A percentile compares a stretch with the other conserved stretches of the same genome.
phyloP scores from a whole-genome alignment of 2,888 invertebrate species.

The Pyralis farinalis region DNA sequence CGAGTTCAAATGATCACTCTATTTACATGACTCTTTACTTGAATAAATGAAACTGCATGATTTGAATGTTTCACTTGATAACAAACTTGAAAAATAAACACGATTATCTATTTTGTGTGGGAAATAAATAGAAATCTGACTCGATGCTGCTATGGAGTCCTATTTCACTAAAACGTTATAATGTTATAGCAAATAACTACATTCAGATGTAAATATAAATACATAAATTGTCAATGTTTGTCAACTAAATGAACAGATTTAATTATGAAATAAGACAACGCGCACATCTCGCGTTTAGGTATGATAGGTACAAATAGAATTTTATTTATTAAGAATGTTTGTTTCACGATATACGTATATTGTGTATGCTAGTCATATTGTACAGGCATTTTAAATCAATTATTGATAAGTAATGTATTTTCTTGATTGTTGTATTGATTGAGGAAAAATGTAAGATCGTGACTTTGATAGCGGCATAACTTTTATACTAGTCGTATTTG shows the following conservation, averaged over 20 bases:
- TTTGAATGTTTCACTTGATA: too few species aligned
- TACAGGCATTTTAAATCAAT: conserved; percentile 64
- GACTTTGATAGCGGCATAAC: background rate
- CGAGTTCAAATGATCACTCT: too few species aligned
- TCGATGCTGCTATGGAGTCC: too few species aligned
- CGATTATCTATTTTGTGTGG: too few species aligned
- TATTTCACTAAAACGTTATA: background rate
- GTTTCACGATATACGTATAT: conserved; percentile 52
- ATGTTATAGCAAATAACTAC: background rate
- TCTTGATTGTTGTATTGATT: conserved; percentile 59
- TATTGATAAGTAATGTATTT: conserved; percentile 52
- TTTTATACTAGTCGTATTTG: background rate
- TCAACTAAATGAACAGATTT: background rate
- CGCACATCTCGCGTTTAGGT: conserved; percentile 26
- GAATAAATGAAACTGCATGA: too few species aligned
- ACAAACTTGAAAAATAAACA: too few species aligned
- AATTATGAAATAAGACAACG: conserved; percentile 1
- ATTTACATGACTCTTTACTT: too few species aligned
- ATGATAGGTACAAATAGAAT: conserved; percentile 64
- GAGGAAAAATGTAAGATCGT: conserved; percentile 2
- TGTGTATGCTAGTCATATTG: conserved; percentile 74
- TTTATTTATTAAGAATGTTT: conserved; percentile 48
- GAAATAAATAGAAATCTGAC: too few species aligned
- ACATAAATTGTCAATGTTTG: background rate
- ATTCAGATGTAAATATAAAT: background rate